Evolutionary conservation across 1,140 invertebrate genomes (phyloP), one percentile per base, ranked within the genome.

Genomic region (Apis dorsata): DNA sequence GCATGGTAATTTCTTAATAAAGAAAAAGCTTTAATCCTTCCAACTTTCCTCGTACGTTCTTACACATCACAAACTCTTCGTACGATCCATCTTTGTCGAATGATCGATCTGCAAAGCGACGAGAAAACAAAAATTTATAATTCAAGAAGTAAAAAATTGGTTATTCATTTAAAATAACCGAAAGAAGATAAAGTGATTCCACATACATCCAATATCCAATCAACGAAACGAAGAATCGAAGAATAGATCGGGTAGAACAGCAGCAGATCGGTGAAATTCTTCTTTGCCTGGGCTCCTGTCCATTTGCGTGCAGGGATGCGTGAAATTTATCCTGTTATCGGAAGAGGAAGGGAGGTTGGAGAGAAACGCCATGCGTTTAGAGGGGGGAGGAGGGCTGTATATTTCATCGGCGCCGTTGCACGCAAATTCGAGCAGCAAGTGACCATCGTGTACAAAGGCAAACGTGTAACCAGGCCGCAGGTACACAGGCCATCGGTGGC

Each of bases 401-500:
- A 86, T 87, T 86, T 86, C 82, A 86, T 86, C 70, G 85, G 65
- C 51, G 81, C 78, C 49, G 73, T 76, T 51, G 71, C 71, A 81
- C 81, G 86, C 82, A 87, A 87, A 87, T 87, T 87, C 81, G 85
- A 21, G 49, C 75, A 70, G 70, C 69, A 72, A 81, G 76, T 74
- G 85, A 79, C 85, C 85, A 70, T 11, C 75, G 69, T 28, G 63
- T 62, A 65, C 76, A 83, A 79, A 80, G 78, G 62, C 82, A 74
- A 83, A 80, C 82, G 82, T 60, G 82, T 73, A 68, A 73, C 77
- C 55, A 34, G 17, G 77, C 77, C 70, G 62, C 78, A 73, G 15
- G 55, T 66, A 73, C 69, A 73, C 77, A 80, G 19, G 2, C 62
- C 19, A 17, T 10, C 24, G 51, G 4, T 11, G n/a, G 44, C 62